These are phyloP conservation scores for Paradisaea rubra DNA, from an alignment of 2,113 vertebrate genomes.

Conservation along the genomic window DNA sequence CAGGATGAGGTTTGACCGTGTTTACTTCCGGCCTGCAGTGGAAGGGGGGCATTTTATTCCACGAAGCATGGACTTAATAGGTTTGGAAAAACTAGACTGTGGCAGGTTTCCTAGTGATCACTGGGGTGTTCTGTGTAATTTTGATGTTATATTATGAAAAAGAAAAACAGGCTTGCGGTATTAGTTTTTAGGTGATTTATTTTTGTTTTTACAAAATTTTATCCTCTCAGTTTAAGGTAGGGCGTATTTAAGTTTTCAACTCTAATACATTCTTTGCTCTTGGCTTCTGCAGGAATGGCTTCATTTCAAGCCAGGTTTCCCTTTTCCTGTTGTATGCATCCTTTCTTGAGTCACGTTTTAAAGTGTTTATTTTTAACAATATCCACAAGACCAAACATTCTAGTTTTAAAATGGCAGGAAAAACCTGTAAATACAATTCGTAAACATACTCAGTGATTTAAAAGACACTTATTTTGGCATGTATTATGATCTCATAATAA, in stretches of 20 bases:
- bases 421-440: neutral
- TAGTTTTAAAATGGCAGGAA: neutral
- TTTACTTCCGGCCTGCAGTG: slow-evolving; percentile 77
- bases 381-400: neutral
- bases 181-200: neutral
- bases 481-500: slow-evolving; percentile 11
- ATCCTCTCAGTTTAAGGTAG: neutral
- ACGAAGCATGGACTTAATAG: slow-evolving; percentile 83
- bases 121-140: slow-evolving; percentile 90
- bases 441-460: neutral
- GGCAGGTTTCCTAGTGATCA: slow-evolving; percentile 91
- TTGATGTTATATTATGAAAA: slow-evolving; percentile 68
- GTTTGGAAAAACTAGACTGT: slow-evolving; percentile 91
- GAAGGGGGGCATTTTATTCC: slow-evolving; percentile 68
- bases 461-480: neutral
- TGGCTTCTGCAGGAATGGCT: neutral
- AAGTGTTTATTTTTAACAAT: neutral
- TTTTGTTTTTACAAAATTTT: neutral
- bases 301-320: neutral
- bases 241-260: neutral
- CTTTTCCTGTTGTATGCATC: neutral
- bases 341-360: neutral
- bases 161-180: neutral
- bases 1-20: slow-evolving; percentile 87
- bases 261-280: neutral